phyloP scores from a whole-genome alignment of 1,140 invertebrate species.

The Danaus melanippus region DNA sequence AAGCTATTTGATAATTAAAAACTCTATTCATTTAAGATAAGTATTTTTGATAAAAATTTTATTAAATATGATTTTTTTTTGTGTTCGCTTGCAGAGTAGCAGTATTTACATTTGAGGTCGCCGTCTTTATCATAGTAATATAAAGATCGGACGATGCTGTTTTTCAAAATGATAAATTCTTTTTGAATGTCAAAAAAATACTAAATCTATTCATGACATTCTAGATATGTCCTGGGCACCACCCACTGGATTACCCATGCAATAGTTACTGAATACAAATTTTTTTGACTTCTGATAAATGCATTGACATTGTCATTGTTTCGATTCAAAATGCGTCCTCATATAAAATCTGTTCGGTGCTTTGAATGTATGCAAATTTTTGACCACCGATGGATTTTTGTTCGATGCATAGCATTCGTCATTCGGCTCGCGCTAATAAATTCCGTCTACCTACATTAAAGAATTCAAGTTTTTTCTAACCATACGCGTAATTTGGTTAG shows the following conservation, averaged over 20 bases:
- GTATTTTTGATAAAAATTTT: too few species aligned
- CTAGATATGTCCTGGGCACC: constrained; percentile 47
- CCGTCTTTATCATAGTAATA: too few species aligned
- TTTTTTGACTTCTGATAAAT: constrained; percentile 32
- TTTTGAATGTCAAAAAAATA: constrained; percentile 15
- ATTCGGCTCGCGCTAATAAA: constrained; percentile 2
- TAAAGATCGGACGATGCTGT: too few species aligned
- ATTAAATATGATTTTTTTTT: too few species aligned
- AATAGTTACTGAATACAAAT: constrained; percentile 56
- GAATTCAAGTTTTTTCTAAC: constrained; percentile 10
- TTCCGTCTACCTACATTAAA: constrained; percentile 1
- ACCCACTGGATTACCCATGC: constrained; percentile 62
- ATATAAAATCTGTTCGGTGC: constrained; percentile 41
- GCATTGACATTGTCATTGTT: constrained; percentile 49
- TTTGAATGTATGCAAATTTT: constrained; percentile 34
- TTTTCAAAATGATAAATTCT: too few species aligned
- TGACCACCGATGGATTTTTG: constrained; percentile 18
- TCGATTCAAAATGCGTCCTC: constrained; percentile 47
- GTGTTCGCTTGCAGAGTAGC: too few species aligned
- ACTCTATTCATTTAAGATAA: too few species aligned
- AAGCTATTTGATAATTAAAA: too few species aligned
- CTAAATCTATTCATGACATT: constrained; percentile 50
- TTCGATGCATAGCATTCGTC: constrained; percentile 8
- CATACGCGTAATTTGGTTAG: constrained; percentile 19
- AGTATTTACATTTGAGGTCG: too few species aligned